phyloP scores from a whole-genome alignment of 2,888 invertebrate species.

The Serrognathus titanus region DNA sequence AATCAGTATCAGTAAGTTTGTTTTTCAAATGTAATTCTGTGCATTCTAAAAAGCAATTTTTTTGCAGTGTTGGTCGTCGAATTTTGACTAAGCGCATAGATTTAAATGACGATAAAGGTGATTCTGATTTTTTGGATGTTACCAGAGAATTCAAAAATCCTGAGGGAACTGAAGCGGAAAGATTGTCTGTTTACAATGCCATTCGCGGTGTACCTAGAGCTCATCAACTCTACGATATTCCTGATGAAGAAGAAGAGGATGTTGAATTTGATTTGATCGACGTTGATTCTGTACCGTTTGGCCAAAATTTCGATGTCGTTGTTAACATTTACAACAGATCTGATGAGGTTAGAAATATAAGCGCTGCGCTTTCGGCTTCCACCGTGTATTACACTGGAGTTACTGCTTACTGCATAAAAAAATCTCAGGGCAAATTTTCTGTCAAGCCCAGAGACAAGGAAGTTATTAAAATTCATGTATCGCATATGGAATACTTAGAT shows the following conservation, averaged over 20 bases:
- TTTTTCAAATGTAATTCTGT: neutral
- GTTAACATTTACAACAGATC: slow-evolving; percentile 59
- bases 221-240: slow-evolving; percentile 60
- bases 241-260: slow-evolving; percentile 59
- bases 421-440: slow-evolving; percentile 59
- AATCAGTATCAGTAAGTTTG: slow-evolving; percentile 63
- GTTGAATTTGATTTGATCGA: slow-evolving; percentile 65
- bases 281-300: slow-evolving; percentile 62
- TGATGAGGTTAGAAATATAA: slow-evolving; percentile 60
- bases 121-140: slow-evolving; percentile 63
- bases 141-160: slow-evolving; percentile 63
- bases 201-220: slow-evolving; percentile 61
- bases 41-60: neutral
- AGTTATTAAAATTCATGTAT: slow-evolving; percentile 59
- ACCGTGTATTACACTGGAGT: slow-evolving; percentile 70
- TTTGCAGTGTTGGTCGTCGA: slow-evolving; percentile 62
- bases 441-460: slow-evolving; percentile 63
- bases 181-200: slow-evolving; percentile 64
- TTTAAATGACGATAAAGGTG: slow-evolving; percentile 61
- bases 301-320: slow-evolving; percentile 63
- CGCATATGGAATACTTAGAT: slow-evolving; percentile 65
- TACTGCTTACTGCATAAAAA: slow-evolving; percentile 60
- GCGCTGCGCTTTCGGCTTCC: slow-evolving; percentile 60
- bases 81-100: slow-evolving; percentile 64
- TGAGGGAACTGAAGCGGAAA: slow-evolving; percentile 63